These are phyloP conservation scores for Periplaneta americana DNA, from an alignment of 1,140 invertebrate species.

Conservation along the genomic window DNA sequence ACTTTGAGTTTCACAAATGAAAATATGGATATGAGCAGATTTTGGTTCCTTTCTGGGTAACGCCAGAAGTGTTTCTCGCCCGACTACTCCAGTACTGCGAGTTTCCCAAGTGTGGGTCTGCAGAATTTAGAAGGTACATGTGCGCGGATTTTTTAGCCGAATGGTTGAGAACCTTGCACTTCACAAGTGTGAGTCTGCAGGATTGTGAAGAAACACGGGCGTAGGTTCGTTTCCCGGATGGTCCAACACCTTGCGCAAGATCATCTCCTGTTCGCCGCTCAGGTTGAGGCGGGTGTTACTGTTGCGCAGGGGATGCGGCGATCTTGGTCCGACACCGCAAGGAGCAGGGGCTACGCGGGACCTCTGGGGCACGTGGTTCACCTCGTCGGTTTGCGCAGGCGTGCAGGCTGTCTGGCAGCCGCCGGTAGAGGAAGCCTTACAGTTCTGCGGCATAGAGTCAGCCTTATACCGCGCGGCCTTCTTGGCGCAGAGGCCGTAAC, in stretches of 20 bases:
- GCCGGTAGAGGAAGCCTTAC: neutral
- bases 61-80: too few relatives aligned
- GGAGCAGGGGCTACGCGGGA: neutral
- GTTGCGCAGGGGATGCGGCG: neutral
- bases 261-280: neutral
- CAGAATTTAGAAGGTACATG: too few relatives aligned
- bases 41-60: too few relatives aligned
- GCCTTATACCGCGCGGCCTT: too few relatives aligned
- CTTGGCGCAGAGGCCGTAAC: slow-evolving; percentile 24
- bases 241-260: neutral
- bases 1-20: too few relatives aligned
- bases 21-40: too few relatives aligned
- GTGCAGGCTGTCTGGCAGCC: neutral
- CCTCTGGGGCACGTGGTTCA: neutral
- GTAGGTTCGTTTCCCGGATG: neutral
- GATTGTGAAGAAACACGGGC: neutral
- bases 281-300: neutral
- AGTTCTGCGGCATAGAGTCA: neutral
- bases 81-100: too few relatives aligned
- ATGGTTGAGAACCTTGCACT: too few relatives aligned
- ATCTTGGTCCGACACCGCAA: neutral
- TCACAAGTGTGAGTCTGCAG: neutral
- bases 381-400: neutral
- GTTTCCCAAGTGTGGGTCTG: too few relatives aligned
- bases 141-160: too few relatives aligned